A percentile compares a stretch with the other conserved stretches of the same genome.
These are phyloP conservation scores for Andrena minutula DNA, from an alignment of 2,888 invertebrate genomes.

Conservation along the genomic window DNA sequence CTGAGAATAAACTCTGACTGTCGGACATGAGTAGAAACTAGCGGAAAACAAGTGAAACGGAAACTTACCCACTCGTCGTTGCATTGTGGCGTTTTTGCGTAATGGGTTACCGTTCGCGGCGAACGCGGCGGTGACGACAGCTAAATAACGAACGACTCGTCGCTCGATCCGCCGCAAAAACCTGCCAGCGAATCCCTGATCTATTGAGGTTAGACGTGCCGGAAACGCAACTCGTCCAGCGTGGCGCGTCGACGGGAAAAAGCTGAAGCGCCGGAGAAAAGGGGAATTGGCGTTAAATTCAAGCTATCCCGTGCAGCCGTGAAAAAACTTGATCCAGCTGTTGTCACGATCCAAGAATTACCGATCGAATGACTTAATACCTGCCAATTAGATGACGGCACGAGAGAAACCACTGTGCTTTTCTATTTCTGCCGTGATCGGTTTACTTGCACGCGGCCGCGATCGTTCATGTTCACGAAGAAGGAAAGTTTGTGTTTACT, in stretches of 20 bases:
- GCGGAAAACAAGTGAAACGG: constrained; percentile 1
- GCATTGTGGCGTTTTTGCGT: not conserved
- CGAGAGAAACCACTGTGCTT: constrained; percentile 3
- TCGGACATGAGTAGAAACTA: not conserved
- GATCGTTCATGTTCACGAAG: not conserved
- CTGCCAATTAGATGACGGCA: constrained; percentile 54
- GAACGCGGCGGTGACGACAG: not conserved
- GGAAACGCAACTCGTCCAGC: not conserved
- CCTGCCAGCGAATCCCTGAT: not conserved
- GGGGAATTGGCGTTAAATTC: constrained; percentile 41
- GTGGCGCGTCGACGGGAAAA: constrained; percentile 9
- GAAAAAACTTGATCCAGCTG: constrained; percentile 37
- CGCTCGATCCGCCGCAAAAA: constrained; percentile 5
- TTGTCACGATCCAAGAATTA: constrained; percentile 9
- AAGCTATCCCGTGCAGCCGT: constrained; percentile 10
- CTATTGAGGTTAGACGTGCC: not conserved
- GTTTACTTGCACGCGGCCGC: not conserved
- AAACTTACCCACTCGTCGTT: constrained; percentile 9
- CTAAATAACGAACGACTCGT: constrained; percentile 1
- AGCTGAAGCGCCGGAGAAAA: constrained; percentile 5
- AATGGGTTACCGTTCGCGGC: not conserved
- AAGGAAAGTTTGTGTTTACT: not conserved
- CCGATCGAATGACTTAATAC: constrained; percentile 55
- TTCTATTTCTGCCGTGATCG: constrained; percentile 35
- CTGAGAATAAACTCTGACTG: not conserved